Evolutionary conservation across 2,888 invertebrate genomes (phyloP).

Genomic region (Tethea ocularis): DNA sequence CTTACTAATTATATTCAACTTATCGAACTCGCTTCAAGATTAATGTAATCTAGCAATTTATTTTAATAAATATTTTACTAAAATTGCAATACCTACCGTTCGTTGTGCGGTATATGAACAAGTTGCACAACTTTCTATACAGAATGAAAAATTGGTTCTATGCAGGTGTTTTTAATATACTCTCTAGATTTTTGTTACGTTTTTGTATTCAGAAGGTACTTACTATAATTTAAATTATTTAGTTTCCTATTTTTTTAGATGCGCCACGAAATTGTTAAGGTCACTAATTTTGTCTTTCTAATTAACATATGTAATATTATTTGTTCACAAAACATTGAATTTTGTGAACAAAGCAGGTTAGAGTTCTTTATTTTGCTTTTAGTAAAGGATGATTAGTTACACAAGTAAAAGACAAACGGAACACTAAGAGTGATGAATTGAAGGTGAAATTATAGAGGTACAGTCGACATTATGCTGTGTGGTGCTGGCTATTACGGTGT

Average conservation of each 20-base stretch:
- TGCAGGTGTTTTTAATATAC: no score
- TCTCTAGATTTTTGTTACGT: neutral
- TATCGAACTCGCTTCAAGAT: neutral
- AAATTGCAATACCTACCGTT: no score
- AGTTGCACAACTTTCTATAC: no score
- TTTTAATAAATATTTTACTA: no score
- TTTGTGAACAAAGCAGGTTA: neutral
- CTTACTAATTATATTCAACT: slow-evolving; percentile 6
- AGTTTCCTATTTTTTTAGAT: neutral
- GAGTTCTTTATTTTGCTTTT: slow-evolving; percentile 3
- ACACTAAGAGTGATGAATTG: neutral
- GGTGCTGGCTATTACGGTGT: slow-evolving; percentile 12
- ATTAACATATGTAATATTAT: neutral
- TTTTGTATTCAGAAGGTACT: neutral
- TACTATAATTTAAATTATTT: neutral
- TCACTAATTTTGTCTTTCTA: neutral
- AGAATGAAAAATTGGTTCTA: no score
- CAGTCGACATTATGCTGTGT: slow-evolving; percentile 11
- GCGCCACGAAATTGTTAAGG: neutral
- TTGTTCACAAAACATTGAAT: neutral
- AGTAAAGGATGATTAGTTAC: slow-evolving; percentile 5
- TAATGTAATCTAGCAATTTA: neutral
- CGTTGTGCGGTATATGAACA: no score
- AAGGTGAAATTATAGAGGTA: slow-evolving; percentile 6
- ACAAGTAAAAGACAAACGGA: slow-evolving; percentile 3